Evolutionary conservation across 2,888 invertebrate genomes (phyloP), one percentile per base, ranked within the genome.

Genomic region (Cacoxenus indagator): DNA sequence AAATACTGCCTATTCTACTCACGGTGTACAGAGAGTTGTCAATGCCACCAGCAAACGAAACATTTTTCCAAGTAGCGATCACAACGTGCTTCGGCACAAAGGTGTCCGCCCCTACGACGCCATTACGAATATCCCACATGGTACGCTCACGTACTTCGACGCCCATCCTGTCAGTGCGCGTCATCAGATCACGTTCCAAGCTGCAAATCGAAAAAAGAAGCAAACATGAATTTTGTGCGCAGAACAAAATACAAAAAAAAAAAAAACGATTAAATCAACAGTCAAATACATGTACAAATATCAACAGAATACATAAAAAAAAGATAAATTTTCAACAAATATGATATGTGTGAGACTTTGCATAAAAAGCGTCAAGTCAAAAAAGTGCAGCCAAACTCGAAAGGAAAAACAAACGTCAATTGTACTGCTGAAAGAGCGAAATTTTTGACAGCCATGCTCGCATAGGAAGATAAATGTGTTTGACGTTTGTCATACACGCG

Each of bases 61-160:
- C 93, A 88, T 98, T 98, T 87, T 96, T 96, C 99, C 98, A 99
- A 0, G 98, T 98, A 67, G 95, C 92, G 71, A 97, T 94, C 69
- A 96, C 90, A 2, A 93, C 95, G 84, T 97, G 97, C 85, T 97
- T 96, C 0, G 98, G 97, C 75, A 92, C 91, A 89, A 98, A 99
- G 1, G 94, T 93, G 54, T 95, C 94, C 0, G 97, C 93, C 0
- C 98, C 98, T 27, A 96, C 95, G 24, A 98, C 96, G 9, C 96
- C 96, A 77, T 95, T 92, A 57, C 95, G 91, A 69, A 97, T 93
- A 84, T 97, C 96, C 95, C 96, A 96, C 78, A 92, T 95, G 1
- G 95, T 82, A 65, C 96, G 91, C 86, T 96, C 96, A 51, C 95
- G 90, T 88, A 96, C 91, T 87, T 96, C 96, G 3, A 95, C 94